These are phyloP conservation scores for Paragorgia papillata DNA, from an alignment of 92 coral and sea anemone genomes.

Conservation along the genomic window DNA sequence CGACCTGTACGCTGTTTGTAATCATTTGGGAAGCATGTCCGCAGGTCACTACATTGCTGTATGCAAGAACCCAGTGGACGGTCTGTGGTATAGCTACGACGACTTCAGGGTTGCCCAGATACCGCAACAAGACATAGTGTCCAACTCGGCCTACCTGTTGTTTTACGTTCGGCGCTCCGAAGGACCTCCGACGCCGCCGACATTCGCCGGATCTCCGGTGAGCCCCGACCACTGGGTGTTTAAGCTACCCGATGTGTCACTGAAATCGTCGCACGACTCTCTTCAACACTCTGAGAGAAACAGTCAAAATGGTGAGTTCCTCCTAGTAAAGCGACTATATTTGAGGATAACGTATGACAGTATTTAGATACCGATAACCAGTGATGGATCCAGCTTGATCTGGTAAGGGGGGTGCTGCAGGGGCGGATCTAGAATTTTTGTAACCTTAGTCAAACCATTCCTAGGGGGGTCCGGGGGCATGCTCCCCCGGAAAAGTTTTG, in stretches of 20 bases:
- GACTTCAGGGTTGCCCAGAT: constrained; percentile 76
- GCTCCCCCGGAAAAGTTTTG: no score
- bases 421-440: no score
- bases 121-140: constrained; percentile 48
- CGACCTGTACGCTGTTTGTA: constrained; percentile 89
- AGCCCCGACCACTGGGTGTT: constrained; percentile 85
- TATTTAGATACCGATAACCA: no score
- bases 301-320: constrained; percentile 39
- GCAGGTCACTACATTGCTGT: constrained; percentile 93
- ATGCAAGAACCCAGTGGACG: constrained; percentile 87
- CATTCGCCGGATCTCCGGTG: constrained; percentile 57
- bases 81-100: constrained; percentile 80
- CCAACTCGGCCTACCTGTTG: constrained; percentile 86
- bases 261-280: constrained; percentile 63
- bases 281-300: constrained; percentile 24
- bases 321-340: no score
- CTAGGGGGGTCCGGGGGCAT: no score
- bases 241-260: constrained; percentile 68
- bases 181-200: constrained; percentile 69
- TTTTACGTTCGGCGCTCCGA: constrained; percentile 78
- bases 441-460: no score
- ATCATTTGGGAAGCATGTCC: constrained; percentile 91
- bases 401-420: no score
- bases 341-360: no score
- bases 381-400: no score